Percentiles rank a stretch among this genome's conserved stretches.
Evolutionary conservation across 2,888 invertebrate genomes (phyloP).

Genomic region (Amphipoea oculea): DNA sequence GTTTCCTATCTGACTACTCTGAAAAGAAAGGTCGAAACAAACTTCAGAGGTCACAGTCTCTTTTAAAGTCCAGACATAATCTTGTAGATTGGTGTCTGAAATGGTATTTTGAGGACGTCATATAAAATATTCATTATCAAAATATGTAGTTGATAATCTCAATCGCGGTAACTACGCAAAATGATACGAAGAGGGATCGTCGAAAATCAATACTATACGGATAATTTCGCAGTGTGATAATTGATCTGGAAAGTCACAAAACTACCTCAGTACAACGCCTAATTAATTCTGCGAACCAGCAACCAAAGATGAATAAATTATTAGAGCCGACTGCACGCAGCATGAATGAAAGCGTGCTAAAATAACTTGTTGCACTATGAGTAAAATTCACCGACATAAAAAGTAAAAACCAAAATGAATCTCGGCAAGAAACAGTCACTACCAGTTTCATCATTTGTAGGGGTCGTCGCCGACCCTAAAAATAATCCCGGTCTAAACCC

Average conservation of each 20-base stretch:
- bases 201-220: conserved; percentile 5
- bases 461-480: conserved; percentile 65
- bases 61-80: not conserved
- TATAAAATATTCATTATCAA: not conserved
- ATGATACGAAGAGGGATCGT: not conserved
- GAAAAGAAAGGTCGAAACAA: not conserved
- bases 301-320: conserved; percentile 26
- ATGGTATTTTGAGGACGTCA: not conserved
- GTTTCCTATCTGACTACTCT: not conserved
- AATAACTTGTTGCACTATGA: conserved; percentile 32
- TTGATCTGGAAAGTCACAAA: not conserved
- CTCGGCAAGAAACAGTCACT: conserved; percentile 37
- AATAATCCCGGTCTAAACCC: conserved; percentile 67
- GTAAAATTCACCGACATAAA: not conserved
- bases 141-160: not conserved
- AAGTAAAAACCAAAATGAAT: conserved; percentile 38
- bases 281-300: conserved; percentile 19
- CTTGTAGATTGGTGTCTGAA: not conserved
- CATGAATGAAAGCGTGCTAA: not conserved
- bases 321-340: conserved; percentile 18
- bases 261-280: conserved; percentile 15
- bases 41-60: not conserved
- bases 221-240: not conserved
- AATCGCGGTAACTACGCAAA: not conserved
- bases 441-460: conserved; percentile 54